Conservation (phyloP, 2,113 vertebrate species). For the Oplegnathus fasciatus region DNA sequence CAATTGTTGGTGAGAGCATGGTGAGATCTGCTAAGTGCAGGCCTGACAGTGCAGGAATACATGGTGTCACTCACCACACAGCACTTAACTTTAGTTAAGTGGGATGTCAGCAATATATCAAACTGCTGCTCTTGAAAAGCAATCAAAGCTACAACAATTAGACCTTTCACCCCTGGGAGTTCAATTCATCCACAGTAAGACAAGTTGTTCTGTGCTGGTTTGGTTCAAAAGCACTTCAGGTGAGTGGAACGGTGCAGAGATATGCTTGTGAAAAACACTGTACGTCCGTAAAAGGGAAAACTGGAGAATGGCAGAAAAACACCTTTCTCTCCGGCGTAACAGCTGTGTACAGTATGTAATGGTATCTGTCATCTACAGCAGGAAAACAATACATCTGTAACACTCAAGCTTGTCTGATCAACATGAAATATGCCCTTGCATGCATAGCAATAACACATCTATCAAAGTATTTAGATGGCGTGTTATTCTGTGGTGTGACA, state of each 20-base stretch:
- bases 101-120: not conserved
- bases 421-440: slow-evolving; percentile 10
- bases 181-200: not conserved
- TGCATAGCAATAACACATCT: slow-evolving; percentile 1
- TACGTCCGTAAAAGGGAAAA: not conserved
- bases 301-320: not conserved
- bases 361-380: slow-evolving; percentile 12
- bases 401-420: not conserved
- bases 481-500: slow-evolving; percentile 13
- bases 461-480: not conserved
- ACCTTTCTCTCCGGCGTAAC: not conserved
- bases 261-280: not conserved
- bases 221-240: not conserved
- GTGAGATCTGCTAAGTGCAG: slow-evolving; percentile 4
- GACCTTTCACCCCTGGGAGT: slow-evolving; percentile 3
- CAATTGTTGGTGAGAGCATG: not conserved
- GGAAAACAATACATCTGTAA: slow-evolving; percentile 22
- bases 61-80: not conserved
- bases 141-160: slow-evolving; percentile 13
- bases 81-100: slow-evolving; percentile 19
- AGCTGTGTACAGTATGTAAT: not conserved
- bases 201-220: accelerated
- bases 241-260: not conserved
- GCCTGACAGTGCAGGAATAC: not conserved
- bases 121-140: slow-evolving; percentile 18